Conservation (phyloP, 2,888 invertebrate species). For the Quadriops clusia region DNA sequence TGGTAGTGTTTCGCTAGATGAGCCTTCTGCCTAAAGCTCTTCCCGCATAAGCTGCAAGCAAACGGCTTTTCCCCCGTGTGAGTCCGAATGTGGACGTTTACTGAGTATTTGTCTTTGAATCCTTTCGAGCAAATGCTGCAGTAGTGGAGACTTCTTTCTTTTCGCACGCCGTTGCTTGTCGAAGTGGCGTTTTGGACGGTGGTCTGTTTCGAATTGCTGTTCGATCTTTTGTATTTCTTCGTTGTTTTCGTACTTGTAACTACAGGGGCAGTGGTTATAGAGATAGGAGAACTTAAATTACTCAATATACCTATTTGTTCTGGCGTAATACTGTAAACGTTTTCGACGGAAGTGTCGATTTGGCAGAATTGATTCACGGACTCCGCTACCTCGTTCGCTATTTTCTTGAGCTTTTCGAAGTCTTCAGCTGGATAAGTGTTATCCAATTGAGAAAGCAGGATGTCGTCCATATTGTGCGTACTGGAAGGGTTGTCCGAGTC, state of each 20-base stretch:
- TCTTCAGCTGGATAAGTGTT: conserved; percentile 64
- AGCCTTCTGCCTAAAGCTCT: conserved; percentile 84
- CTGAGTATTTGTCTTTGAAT: conserved; percentile 92
- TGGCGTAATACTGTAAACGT: conserved; percentile 40
- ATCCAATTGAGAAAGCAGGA: conserved; percentile 56
- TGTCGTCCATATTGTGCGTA: conserved; percentile 57
- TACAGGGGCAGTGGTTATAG: conserved; percentile 41
- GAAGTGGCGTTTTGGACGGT: conserved; percentile 41
- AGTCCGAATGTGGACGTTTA: conserved; percentile 94
- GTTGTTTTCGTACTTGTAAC: conserved; percentile 49
- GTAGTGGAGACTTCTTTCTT: conserved; percentile 81
- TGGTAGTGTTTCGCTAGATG: conserved; percentile 88
- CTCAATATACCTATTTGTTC: conserved; percentile 33
- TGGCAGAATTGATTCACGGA: conserved; percentile 60
- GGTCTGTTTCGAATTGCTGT: conserved; percentile 28
- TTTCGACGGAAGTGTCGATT: conserved; percentile 40
- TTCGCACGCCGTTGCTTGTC: conserved; percentile 61
- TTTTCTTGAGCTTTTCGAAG: conserved; percentile 73
- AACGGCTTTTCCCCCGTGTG: conserved; percentile 98
- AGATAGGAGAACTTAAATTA: conserved; percentile 31
- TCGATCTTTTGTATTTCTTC: conserved; percentile 62
- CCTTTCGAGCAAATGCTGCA: conserved; percentile 89
- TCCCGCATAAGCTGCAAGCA: conserved; percentile 85
- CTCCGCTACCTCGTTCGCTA: conserved; percentile 71
- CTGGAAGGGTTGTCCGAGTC: conserved; percentile 26